Conservation (phyloP, 2,888 invertebrate species). For the Rhogogaster chlorosoma region DNA sequence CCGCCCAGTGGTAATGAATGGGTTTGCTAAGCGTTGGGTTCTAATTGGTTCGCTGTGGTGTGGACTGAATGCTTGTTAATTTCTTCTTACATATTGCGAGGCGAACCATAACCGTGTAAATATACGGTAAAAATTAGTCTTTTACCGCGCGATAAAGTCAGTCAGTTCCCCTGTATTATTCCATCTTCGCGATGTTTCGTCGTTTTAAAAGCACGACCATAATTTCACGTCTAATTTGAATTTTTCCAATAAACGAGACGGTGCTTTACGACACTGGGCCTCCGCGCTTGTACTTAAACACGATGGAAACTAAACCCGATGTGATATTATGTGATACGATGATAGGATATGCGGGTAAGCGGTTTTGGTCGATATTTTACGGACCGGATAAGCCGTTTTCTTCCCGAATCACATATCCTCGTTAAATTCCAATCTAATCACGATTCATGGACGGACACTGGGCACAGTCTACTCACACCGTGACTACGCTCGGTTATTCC, state of each 20-base stretch:
- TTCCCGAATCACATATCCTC: background rate
- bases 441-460: conserved; percentile 16
- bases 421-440: conserved; percentile 45
- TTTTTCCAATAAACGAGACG: background rate
- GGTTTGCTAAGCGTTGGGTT: conserved; percentile 39
- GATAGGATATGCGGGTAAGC: background rate
- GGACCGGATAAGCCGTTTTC: background rate
- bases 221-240: background rate
- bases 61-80: conserved; percentile 33
- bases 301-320: background rate
- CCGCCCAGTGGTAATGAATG: conserved; percentile 40
- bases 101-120: background rate
- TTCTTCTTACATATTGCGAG: background rate
- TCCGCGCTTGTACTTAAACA: too few relatives aligned
- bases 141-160: background rate
- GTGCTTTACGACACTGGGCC: background rate
- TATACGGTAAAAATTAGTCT: background rate
- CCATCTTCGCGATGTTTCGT: background rate
- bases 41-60: conserved; percentile 33
- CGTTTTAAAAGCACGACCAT: background rate
- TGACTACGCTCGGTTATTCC: background rate
- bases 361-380: background rate
- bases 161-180: background rate
- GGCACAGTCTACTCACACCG: background rate
- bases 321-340: background rate